Conservation (phyloP, 2,797 vertebrate genomes). For the Lacerta agilis region DNA sequence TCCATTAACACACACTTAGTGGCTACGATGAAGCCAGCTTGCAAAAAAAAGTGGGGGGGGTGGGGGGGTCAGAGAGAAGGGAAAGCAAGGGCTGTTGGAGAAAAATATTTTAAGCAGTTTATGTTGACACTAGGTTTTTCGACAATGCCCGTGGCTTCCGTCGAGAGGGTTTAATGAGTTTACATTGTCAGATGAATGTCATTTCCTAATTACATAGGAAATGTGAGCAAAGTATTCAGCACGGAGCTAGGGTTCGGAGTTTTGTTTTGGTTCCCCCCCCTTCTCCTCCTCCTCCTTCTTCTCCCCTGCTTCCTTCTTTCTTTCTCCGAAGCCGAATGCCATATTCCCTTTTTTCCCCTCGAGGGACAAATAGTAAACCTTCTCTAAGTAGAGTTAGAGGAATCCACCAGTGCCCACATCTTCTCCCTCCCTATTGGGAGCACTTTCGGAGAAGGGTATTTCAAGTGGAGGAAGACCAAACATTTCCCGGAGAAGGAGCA, state of each 20-base stretch:
- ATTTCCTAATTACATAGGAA: slow-evolving; percentile 69
- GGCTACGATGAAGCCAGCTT: slow-evolving; percentile 66
- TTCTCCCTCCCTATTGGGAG: neutral
- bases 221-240: slow-evolving; percentile 58
- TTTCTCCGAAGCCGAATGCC: slow-evolving; percentile 52
- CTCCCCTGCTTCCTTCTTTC: neutral
- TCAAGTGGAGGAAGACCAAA: neutral
- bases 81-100: neutral
- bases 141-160: slow-evolving; percentile 77
- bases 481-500: neutral
- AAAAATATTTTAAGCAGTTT: slow-evolving; percentile 70
- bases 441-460: neutral
- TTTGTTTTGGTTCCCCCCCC: too few relatives aligned
- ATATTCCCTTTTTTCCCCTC: slow-evolving; percentile 51
- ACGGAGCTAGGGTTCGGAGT: slow-evolving; percentile 43
- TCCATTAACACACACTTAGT: slow-evolving; percentile 80
- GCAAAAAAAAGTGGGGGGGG: slow-evolving; percentile 34
- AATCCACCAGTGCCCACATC: neutral
- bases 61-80: too few relatives aligned
- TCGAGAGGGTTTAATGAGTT: slow-evolving; percentile 79
- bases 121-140: slow-evolving; percentile 73
- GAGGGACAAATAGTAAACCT: slow-evolving; percentile 56
- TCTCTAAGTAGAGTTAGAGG: slow-evolving; percentile 16
- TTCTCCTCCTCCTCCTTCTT: neutral
- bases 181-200: slow-evolving; percentile 75